Evolutionary conservation across 2,888 invertebrate genomes (phyloP), one percentile per base, ranked within the genome.

Genomic region (Xanthorhoe spadicearia): DNA sequence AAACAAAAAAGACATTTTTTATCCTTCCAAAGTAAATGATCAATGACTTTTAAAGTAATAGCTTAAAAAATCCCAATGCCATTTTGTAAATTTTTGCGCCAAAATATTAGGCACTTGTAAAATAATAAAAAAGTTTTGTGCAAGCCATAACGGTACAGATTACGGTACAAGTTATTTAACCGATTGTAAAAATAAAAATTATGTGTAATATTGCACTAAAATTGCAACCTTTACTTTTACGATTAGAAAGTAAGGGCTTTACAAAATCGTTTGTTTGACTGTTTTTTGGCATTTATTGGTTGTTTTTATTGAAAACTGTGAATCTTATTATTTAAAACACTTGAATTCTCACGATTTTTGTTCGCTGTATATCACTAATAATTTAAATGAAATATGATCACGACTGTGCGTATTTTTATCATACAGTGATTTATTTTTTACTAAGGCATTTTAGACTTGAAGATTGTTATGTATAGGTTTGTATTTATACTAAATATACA

Each of bases 241-340:
- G 74, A 77, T 77, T 83, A 82, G 83, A 86, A 87, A 85, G 83
- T 75, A 75, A 73, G 71, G 64, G 64, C 54, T 54, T 74, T 74
- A 62, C 6, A 19, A 35, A 61, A 52, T 35, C 19, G 32, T 57
- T 18, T 17, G 46, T 32, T 56, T 15, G 8, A 0, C 17, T 51
- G 32, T 17, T 17, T 52, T 28, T 56, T 28, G 59, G 43, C 28
- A 54, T 48, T 52, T 60, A 51, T 10, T 1, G 19, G 46, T 49
- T 53, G 46, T 49, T 53, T 57, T 49, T 49, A 54, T 61, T 49
- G 38, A 66, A 64, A 2, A 43, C 38, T 32, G 32, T 32, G 32
- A 32, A 43, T 13, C 38, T 0, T 43, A 43, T 43, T 13, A 43
- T 13, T 3, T 43, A 43, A 0, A 43, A 43, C 13, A 43, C 3